phyloP scores from a whole-genome alignment of 2,888 invertebrate species.

The Argyresthia goedartella region DNA sequence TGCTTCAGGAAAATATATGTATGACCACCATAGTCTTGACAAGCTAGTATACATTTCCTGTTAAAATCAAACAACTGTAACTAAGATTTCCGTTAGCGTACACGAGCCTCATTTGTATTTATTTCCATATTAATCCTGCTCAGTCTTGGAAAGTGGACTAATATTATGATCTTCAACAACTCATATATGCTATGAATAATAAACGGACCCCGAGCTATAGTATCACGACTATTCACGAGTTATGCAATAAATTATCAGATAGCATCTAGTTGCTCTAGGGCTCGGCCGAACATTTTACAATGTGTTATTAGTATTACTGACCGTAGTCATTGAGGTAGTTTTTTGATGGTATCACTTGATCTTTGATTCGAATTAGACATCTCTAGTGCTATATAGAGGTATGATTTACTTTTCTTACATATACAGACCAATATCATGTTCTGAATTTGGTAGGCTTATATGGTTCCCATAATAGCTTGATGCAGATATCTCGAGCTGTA shows the following conservation, averaged over 20 bases:
- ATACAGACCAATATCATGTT: neutral
- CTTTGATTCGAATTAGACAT: neutral
- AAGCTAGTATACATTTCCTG: no score
- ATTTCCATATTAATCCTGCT: no score
- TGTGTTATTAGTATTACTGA: neutral
- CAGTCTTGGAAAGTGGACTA: no score
- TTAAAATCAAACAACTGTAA: no score
- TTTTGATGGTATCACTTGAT: neutral
- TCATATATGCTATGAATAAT: constrained; percentile 8
- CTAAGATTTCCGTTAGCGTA: no score
- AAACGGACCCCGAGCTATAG: constrained; percentile 6
- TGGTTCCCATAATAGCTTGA: constrained; percentile 6
- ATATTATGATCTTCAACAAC: neutral
- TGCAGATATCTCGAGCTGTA: constrained; percentile 27
- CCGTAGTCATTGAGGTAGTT: neutral
- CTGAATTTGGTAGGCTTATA: constrained; percentile 3
- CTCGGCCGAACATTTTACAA: neutral
- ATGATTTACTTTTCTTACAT: neutral
- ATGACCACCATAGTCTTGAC: no score
- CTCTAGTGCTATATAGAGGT: neutral
- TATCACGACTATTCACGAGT: constrained; percentile 5
- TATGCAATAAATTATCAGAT: constrained; percentile 12
- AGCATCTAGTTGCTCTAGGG: constrained; percentile 7
- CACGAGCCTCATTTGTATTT: no score
- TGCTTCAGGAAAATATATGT: no score